These are phyloP conservation scores for Tridacna crocea DNA, from an alignment of 2,888 invertebrate species.

Conservation along the genomic window DNA sequence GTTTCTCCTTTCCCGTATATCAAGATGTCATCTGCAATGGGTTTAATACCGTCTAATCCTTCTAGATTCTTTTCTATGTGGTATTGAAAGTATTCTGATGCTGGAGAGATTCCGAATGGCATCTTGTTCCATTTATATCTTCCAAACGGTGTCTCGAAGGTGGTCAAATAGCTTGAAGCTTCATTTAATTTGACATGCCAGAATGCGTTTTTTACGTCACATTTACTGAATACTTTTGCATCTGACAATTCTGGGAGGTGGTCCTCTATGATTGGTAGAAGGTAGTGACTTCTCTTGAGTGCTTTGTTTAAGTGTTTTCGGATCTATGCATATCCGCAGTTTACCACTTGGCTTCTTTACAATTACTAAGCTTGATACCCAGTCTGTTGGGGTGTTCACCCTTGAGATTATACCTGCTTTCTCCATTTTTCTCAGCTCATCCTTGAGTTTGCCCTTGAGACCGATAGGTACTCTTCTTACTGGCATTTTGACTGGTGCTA, in stretches of 20 bases:
- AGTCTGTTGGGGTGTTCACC: constrained; percentile 45
- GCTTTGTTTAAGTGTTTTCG: constrained; percentile 45
- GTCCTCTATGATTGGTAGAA: constrained; percentile 29
- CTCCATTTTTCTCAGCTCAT: constrained; percentile 39
- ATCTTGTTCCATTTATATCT: constrained; percentile 60
- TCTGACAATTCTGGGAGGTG: constrained; percentile 24
- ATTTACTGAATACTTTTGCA: constrained; percentile 26
- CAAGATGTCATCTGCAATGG: constrained; percentile 61
- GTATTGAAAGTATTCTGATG: constrained; percentile 61
- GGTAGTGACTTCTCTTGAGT: constrained; percentile 30
- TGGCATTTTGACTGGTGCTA: constrained; percentile 44
- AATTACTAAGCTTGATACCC: constrained; percentile 55
- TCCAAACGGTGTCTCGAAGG: constrained; percentile 62
- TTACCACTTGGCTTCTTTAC: constrained; percentile 33
- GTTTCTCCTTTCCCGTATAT: constrained; percentile 44
- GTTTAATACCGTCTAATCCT: constrained; percentile 48
- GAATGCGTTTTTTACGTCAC: constrained; percentile 53
- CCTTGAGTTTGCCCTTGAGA: constrained; percentile 34
- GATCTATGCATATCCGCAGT: constrained; percentile 51
- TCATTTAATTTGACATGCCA: constrained; percentile 65
- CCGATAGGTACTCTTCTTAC: constrained; percentile 42
- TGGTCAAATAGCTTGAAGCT: constrained; percentile 50
- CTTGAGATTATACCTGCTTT: constrained; percentile 27
- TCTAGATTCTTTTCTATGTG: constrained; percentile 35
- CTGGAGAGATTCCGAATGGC: constrained; percentile 61